Conservation (phyloP, 2,888 invertebrate species). For the Deladenus siricidicola region DNA sequence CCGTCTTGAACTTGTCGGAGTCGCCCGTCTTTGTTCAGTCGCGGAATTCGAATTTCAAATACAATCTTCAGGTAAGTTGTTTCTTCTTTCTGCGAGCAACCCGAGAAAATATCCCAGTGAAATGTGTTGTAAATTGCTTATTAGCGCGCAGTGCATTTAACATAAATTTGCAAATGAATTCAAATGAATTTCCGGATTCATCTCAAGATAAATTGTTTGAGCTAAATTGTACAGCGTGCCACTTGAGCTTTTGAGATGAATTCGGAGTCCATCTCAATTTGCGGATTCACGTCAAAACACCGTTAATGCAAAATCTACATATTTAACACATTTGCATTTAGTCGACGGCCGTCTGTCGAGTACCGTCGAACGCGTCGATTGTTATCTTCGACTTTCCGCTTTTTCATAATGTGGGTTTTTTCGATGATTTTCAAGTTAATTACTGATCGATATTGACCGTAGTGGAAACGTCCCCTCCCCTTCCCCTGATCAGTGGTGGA, state of each 20-base stretch:
- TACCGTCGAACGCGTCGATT: conserved; percentile 19
- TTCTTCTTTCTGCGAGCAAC: no score
- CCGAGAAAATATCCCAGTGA: no score
- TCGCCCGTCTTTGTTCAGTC: conserved; percentile 79
- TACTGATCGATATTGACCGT: no score
- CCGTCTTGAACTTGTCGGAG: conserved; percentile 29
- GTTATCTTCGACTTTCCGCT: conserved; percentile 30
- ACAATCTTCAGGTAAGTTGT: conserved; percentile 56
- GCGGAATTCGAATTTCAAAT: conserved; percentile 93
- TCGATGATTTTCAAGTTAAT: not conserved
- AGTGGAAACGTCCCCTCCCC: no score
- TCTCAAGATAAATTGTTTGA: not conserved
- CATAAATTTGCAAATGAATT: no score
- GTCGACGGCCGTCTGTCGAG: conserved; percentile 29
- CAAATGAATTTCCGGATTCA: no score
- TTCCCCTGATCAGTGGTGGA: no score
- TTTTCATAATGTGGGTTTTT: conserved; percentile 23
- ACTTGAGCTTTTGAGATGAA: not conserved
- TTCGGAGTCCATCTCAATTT: not conserved
- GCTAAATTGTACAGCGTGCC: not conserved
- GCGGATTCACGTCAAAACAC: no score
- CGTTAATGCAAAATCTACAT: no score
- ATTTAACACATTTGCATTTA: conserved; percentile 4
- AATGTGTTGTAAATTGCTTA: no score
- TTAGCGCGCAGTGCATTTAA: no score